Conservation (phyloP, 2,888 invertebrate species). For the Leptothorax acervorum region DNA sequence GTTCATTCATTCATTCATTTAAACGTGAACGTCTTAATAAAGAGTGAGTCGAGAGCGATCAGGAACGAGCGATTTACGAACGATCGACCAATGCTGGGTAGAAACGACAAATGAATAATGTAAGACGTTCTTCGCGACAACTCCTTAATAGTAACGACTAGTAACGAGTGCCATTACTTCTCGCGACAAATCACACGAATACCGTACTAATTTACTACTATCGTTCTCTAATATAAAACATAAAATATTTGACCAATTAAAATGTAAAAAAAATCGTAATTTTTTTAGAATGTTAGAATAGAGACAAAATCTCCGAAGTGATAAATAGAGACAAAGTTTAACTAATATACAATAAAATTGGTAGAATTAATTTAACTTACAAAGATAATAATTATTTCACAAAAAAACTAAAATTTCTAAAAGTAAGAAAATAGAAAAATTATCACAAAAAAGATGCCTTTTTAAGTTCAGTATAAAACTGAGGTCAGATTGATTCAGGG, state of each 20-base stretch:
- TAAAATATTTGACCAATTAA: background rate
- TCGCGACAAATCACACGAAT: slow-evolving; percentile 47
- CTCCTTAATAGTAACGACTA: slow-evolving; percentile 69
- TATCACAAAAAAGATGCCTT: background rate
- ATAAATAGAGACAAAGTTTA: background rate
- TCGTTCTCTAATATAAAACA: background rate
- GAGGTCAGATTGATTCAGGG: no score
- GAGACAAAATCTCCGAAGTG: slow-evolving; percentile 13
- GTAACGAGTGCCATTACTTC: slow-evolving; percentile 64
- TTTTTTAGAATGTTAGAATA: background rate
- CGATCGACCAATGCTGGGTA: slow-evolving; percentile 60
- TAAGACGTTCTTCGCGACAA: slow-evolving; percentile 65
- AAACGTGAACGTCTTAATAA: slow-evolving; percentile 71
- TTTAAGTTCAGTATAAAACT: background rate
- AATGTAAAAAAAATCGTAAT: background rate
- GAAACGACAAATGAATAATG: slow-evolving; percentile 72
- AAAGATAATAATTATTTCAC: background rate
- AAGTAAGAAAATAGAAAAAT: background rate
- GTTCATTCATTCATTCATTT: slow-evolving; percentile 66
- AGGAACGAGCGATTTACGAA: slow-evolving; percentile 62
- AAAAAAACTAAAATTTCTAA: background rate
- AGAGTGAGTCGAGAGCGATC: slow-evolving; percentile 57
- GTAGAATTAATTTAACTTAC: background rate
- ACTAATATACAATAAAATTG: background rate
- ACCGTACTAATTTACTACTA: background rate